A percentile compares a stretch with the other conserved stretches of the same genome.
phyloP scores from a whole-genome alignment of 2,113 vertebrate genomes.

The Oxyruncus cristatus region DNA sequence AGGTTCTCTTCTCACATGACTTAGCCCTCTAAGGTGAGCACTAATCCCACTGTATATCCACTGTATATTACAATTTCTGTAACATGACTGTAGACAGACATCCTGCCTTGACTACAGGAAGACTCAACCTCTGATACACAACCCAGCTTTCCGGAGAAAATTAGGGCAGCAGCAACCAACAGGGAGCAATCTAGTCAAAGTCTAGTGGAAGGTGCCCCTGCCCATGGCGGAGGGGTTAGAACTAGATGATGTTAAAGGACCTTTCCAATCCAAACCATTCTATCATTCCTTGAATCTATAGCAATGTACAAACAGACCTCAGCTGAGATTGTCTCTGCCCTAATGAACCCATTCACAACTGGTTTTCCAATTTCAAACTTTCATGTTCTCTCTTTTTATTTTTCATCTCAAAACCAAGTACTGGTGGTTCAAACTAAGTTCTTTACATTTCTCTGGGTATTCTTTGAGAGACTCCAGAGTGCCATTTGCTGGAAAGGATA shows the following conservation, averaged over 20 bases:
- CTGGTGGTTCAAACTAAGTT: background rate
- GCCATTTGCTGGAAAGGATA: background rate
- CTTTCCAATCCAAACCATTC: background rate
- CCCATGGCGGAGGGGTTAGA: background rate
- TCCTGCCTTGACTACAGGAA: background rate
- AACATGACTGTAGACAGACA: background rate
- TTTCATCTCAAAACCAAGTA: background rate
- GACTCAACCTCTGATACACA: background rate
- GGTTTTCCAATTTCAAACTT: background rate
- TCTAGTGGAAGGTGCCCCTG: background rate
- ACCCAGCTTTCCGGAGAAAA: background rate
- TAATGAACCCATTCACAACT: background rate
- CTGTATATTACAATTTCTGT: background rate
- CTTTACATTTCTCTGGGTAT: background rate
- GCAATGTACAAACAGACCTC: background rate
- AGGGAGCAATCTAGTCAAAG: background rate
- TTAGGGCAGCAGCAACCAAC: background rate
- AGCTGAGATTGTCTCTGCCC: background rate
- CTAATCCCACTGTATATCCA: background rate
- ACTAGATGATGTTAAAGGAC: background rate
- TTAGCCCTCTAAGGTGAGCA: background rate
- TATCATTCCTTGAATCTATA: background rate
- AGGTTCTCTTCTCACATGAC: background rate
- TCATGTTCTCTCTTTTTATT: background rate
- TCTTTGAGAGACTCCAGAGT: background rate